Conservation (phyloP, 2,888 invertebrate genomes). For the Poecilobothrus nobilitatus region DNA sequence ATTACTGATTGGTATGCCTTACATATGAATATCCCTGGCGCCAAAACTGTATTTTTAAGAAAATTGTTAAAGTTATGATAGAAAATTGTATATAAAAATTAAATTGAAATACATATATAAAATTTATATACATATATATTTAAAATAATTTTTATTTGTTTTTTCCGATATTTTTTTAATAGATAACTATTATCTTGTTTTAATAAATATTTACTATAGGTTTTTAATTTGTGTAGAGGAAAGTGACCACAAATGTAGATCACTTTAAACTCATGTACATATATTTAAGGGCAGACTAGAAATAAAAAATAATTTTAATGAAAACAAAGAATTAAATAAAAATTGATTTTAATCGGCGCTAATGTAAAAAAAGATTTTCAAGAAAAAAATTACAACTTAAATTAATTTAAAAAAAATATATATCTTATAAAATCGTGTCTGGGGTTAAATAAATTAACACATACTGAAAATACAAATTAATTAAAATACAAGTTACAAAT, state of each 20-base stretch:
- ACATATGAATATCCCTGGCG: slow-evolving; percentile 45
- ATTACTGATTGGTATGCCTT: slow-evolving; percentile 50
- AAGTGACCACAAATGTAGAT: no score
- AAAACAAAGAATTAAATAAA: no score
- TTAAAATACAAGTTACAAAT: not conserved
- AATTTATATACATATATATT: no score
- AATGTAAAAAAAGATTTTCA: not conserved
- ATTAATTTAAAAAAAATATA: not conserved
- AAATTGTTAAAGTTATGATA: slow-evolving; percentile 36
- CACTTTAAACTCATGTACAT: no score
- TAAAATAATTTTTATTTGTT: no score
- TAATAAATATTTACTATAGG: no score
- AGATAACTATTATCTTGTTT: no score
- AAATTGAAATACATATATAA: no score
- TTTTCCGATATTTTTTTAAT: no score
- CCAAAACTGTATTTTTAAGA: slow-evolving; percentile 45
- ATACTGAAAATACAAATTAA: not conserved
- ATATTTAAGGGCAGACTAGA: no score
- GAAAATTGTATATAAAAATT: not conserved
- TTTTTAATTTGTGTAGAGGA: no score
- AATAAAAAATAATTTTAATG: no score
- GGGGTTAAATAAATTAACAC: not conserved
- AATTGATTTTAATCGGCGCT: not conserved
- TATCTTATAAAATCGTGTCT: not conserved
- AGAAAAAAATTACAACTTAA: not conserved